Evolutionary conservation across 2,113 vertebrate species (phyloP).

Genomic region (Coryphaenoides rupestris): DNA sequence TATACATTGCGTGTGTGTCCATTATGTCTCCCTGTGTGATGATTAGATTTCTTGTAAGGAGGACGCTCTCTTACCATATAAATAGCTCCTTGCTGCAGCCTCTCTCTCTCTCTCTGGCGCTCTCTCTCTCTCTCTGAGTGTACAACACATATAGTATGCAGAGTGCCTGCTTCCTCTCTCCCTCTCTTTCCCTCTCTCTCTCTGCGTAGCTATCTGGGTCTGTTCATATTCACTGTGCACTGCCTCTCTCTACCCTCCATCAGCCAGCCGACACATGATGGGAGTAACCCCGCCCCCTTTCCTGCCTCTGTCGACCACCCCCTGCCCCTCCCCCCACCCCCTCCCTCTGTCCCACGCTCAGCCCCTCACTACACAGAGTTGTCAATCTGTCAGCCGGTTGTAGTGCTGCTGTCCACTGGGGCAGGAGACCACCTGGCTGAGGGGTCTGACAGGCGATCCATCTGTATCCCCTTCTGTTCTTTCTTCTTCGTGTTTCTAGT

Average conservation of each 20-base stretch:
- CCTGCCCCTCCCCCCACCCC: conserved; percentile 31
- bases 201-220: conserved; percentile 47
- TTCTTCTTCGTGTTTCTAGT: too few relatives aligned
- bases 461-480: too few relatives aligned
- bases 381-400: conserved; percentile 22
- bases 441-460: too few relatives aligned
- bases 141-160: background rate
- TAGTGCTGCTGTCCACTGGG: background rate
- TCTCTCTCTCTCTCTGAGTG: background rate
- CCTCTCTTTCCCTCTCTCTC: conserved; percentile 15
- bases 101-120: background rate
- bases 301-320: conserved; percentile 42
- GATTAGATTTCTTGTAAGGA: conserved; percentile 13
- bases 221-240: conserved; percentile 47
- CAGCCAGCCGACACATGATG: conserved; percentile 50
- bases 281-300: conserved; percentile 65
- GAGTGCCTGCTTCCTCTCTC: background rate
- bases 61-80: conserved; percentile 47
- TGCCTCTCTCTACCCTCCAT: conserved; percentile 56
- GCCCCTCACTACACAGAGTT: conserved; percentile 17
- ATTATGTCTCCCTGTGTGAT: background rate
- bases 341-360: background rate
- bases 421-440: too few relatives aligned
- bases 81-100: background rate
- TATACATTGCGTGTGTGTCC: conserved; percentile 4